Evolutionary conservation across 1,140 invertebrate species (phyloP), one percentile per base, ranked within the genome.

Genomic region (Ips nitidus): DNA sequence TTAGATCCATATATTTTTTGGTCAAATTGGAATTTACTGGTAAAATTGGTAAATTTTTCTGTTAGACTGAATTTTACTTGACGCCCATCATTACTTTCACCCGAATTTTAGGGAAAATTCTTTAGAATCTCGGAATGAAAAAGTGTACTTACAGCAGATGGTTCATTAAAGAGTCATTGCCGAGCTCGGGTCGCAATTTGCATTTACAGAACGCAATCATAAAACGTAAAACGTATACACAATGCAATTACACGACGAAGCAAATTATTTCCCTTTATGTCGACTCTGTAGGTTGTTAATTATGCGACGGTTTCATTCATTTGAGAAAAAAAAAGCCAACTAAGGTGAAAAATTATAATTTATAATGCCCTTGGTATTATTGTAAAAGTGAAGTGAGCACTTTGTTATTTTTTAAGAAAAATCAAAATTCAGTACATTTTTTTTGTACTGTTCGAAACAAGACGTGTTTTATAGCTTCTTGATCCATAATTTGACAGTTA

Each of bases 231-330:
- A 50, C 45, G 45, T 50, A 22, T 22, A 22, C 45, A 50, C 45
- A 50, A 50, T 50, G 45, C 45, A 50, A 50, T 50, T 50, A 50
- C 45, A 50, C 45, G 6, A 22, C 22, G 45, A 22, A 50, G 45
- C 45, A 50, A 50, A 50, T 50, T 50, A 50, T 50, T 50, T 50
- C 45, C 6, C 45, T 50, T 50, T 50, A 50, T 50, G 45, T 50
- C 45, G 45, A 50, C 45, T 50, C 45, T 50, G 45, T 50, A 50
- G 45, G 45, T 50, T 50, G 45, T 50, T 50, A 50, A 50, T 50
- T 50, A 50, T 22, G 22, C 22, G 45, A 50, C 7, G 22, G 22
- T 22, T 50, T 50, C 7, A 50, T 50, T 50, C 45, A 22, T 50
- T 50, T 22, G 22, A 22, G 22, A 22, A 22, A 22, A 50, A 50